Base-by-base conservation (phyloP, 1,140 invertebrate genomes). In the Agrypnia vestita region DNA sequence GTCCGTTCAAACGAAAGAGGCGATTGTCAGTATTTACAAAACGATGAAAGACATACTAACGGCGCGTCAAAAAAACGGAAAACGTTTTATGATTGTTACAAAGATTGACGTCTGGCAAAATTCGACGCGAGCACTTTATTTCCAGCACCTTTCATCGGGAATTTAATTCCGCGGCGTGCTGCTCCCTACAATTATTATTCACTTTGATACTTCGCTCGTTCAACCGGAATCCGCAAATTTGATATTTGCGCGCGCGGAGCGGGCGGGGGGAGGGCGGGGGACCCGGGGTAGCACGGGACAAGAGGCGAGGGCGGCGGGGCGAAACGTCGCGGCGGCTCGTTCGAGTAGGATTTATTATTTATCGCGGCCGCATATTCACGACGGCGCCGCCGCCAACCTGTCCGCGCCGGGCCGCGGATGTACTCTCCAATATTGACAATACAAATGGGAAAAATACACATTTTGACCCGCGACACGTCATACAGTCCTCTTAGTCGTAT, bases 41-140 rank as follows among this genome's bases (percentile, higher is more conserved):
- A 21, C 85, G 86, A 35, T 6, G 87, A 88, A 84, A 84, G 86
- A 84, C 82, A 85, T 87, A 88, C 87, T 85, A 86, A 86, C 86
- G 84, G 85, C 85, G 84, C 86, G 87, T 87, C 86, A 85, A 11
- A 55, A 19, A 21, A 56, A 56, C n/a, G 44, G 44, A 53, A 47
- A 47, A 59, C 47, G 73, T 76, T 76, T 64, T 46, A 47, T 76
- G 15, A 64, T 21, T 47, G 46, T 69, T 46, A 64, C 61, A 64
- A 69, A 69, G 64, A 69, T 69, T 69, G 64, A 69, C 64, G 64
- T 69, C 43, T 47, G 64, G 46, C 64, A 69, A 46, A 69, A 47
- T 47, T 69, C 15, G 44, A 69, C 15, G 43, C 64, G 6, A 13
- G 13, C 64, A 47, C 64, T 69, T 69, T 47, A 69, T 69, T 69